Conservation (phyloP, 1,140 invertebrate genomes). For the Danaus plexippus region DNA sequence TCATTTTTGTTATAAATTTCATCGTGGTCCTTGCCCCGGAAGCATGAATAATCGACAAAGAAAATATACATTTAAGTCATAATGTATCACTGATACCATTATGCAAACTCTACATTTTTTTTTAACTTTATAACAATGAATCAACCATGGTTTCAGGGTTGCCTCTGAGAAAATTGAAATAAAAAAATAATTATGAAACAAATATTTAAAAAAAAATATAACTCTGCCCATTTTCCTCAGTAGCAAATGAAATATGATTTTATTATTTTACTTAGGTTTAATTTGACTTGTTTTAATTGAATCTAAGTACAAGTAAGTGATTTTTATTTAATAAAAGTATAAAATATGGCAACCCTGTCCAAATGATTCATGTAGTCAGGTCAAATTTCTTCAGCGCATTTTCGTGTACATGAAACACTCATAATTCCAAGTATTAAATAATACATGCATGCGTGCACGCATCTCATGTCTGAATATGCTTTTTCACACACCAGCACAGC, state of each 20-base stretch:
- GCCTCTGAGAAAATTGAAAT: background rate
- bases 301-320: background rate
- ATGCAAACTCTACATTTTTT: no score
- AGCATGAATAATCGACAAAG: background rate
- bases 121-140: slow-evolving; percentile 8
- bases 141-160: slow-evolving; percentile 7
- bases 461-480: background rate
- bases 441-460: slow-evolving; percentile 20
- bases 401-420: slow-evolving; percentile 28
- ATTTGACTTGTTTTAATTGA: background rate
- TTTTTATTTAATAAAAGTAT: background rate
- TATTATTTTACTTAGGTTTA: no score
- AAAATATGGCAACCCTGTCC: slow-evolving; percentile 18
- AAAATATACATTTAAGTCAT: no score
- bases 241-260: no score
- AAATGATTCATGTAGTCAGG: slow-evolving; percentile 33
- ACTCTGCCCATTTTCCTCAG: no score
- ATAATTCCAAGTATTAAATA: slow-evolving; percentile 35
- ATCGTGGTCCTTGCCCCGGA: slow-evolving; percentile 2
- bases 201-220: no score
- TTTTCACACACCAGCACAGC: no score
- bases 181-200: no score
- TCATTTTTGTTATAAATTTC: no score
- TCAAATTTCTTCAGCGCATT: slow-evolving; percentile 38
- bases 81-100: no score